A percentile compares a stretch with the other conserved stretches of the same genome.
phyloP scores from a whole-genome alignment of 2,888 invertebrate genomes.

The Clitarchus hookeri region DNA sequence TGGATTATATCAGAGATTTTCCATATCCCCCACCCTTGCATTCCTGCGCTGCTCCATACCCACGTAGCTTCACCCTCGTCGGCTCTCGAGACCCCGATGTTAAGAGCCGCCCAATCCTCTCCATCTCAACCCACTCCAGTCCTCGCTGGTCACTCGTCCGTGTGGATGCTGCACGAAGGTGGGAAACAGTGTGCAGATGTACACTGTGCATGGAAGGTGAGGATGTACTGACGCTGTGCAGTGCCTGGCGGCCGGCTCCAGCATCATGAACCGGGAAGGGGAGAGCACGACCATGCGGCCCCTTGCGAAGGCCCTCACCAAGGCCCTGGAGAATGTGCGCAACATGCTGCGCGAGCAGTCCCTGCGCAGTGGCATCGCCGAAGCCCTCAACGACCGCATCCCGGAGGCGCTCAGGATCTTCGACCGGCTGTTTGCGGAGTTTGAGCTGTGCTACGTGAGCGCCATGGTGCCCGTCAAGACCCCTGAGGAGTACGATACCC shows the following conservation, averaged over 20 bases:
- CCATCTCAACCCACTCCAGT: too few relatives aligned
- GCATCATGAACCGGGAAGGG: slow-evolving; percentile 95
- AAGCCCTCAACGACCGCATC: slow-evolving; percentile 57
- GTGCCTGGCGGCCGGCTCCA: slow-evolving; percentile 97
- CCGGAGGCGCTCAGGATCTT: slow-evolving; percentile 69
- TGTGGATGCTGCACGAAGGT: too few relatives aligned
- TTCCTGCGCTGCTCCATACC: too few relatives aligned
- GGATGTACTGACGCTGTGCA: slow-evolving; percentile 53
- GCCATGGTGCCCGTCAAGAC: slow-evolving; percentile 99
- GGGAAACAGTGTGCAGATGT: too few relatives aligned
- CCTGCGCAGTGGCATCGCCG: slow-evolving; percentile 63
- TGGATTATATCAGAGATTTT: too few relatives aligned
- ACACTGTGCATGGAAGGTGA: too few relatives aligned
- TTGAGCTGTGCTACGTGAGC: slow-evolving; percentile 97
- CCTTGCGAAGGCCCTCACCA: slow-evolving; percentile 93
- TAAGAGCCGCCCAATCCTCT: too few relatives aligned
- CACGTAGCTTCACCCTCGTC: too few relatives aligned
- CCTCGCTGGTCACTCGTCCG: too few relatives aligned
- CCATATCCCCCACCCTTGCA: too few relatives aligned
- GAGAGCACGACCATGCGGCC: slow-evolving; percentile 97
- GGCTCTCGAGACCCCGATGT: too few relatives aligned
- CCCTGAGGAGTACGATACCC: slow-evolving; percentile 93
- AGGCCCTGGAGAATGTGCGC: slow-evolving; percentile 91
- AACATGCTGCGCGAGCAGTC: slow-evolving; percentile 88
- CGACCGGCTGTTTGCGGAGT: slow-evolving; percentile 94